A percentile compares a stretch with the other conserved stretches of the same genome.
These are phyloP conservation scores for Myopa testacea DNA, from an alignment of 2,888 invertebrate genomes.

Conservation along the genomic window DNA sequence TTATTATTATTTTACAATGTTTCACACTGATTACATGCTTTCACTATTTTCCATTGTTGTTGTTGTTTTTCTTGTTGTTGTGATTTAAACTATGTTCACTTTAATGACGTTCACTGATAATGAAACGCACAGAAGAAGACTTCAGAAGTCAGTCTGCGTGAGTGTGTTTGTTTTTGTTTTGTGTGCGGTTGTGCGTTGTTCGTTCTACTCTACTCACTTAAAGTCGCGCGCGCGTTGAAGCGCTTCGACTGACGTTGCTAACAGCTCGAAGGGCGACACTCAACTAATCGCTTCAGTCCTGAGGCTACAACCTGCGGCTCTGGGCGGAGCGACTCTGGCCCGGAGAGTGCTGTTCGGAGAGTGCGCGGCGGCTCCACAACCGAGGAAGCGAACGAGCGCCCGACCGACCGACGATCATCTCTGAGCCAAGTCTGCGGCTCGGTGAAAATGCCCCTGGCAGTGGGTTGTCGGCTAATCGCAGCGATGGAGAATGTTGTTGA, in stretches of 20 bases:
- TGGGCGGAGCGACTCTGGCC: conserved; percentile 50
- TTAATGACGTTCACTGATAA: conserved; percentile 36
- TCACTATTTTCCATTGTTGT: neutral
- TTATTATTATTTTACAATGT: conserved; percentile 4
- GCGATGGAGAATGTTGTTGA: neutral
- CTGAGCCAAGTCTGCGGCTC: conserved; percentile 25
- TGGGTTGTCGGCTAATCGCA: conserved; percentile 22
- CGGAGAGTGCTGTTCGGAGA: neutral
- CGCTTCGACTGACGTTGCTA: conserved; percentile 48
- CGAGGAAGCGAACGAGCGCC: conserved; percentile 11
- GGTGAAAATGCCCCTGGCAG: conserved; percentile 34
- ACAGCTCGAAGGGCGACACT: conserved; percentile 60
- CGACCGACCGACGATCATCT: conserved; percentile 20
- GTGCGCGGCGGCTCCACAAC: conserved; percentile 40
- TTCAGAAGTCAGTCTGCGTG: neutral
- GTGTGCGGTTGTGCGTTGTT: neutral
- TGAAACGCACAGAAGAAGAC: neutral
- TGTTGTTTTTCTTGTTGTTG: conserved; percentile 22
- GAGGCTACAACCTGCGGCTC: conserved; percentile 65
- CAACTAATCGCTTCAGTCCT: conserved; percentile 60
- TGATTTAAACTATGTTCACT: conserved; percentile 4
- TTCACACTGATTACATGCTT: neutral
- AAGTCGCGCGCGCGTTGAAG: neutral
- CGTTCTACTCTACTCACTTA: conserved; percentile 14
- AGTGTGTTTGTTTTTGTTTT: neutral